Conservation (phyloP, 2,113 vertebrate genomes). For the Empidonax traillii region DNA sequence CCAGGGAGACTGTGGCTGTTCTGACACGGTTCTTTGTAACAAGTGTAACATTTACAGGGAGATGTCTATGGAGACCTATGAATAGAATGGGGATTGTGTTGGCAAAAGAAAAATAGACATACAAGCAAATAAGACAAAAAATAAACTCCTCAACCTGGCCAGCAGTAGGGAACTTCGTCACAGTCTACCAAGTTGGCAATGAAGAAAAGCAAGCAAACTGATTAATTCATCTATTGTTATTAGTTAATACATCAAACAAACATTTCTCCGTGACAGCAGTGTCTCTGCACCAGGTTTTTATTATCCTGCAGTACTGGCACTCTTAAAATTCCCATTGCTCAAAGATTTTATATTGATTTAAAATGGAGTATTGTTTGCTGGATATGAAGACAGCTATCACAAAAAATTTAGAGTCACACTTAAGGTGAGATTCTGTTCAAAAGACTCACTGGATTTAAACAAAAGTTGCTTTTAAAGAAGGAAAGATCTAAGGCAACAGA, state of each 20-base stretch:
- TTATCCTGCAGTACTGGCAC: constrained; percentile 41
- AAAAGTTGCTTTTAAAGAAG: not conserved
- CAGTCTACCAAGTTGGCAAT: constrained; percentile 9
- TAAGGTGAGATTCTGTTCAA: not conserved
- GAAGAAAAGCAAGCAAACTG: not conserved
- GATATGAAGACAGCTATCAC: not conserved
- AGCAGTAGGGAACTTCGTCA: constrained; percentile 36
- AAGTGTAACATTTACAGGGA: not conserved
- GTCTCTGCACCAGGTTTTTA: constrained; percentile 56
- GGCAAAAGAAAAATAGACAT: not conserved
- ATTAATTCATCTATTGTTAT: constrained; percentile 55
- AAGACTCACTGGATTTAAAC: not conserved
- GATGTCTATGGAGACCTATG: not conserved
- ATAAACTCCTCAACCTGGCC: not conserved
- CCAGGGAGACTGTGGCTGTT: not conserved
- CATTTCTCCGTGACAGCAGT: constrained; percentile 45
- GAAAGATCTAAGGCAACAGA: not conserved
- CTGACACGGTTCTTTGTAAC: not conserved
- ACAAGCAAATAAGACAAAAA: constrained; percentile 36
- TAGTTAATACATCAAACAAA: constrained; percentile 60
- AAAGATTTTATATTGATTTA: constrained; percentile 38
- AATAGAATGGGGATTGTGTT: not conserved
- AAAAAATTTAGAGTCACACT: not conserved
- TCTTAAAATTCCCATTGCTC: constrained; percentile 2
- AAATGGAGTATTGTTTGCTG: constrained; percentile 14